Conservation (phyloP, 2,888 invertebrate genomes). For the Torymus tubicola region DNA sequence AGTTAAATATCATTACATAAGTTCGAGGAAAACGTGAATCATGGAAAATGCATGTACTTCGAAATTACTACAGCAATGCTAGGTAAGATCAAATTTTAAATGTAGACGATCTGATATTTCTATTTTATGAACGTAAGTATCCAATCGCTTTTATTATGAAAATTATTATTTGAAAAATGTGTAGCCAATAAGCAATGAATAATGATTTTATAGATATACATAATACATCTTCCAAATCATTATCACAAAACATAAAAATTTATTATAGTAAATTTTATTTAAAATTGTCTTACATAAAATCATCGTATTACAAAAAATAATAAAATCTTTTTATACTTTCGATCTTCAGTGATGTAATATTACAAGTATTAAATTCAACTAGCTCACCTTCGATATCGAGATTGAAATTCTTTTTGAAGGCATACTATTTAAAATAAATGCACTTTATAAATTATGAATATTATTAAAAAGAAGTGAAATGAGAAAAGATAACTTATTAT, state of each 20-base stretch:
- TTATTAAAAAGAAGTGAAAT: constrained; percentile 28
- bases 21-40: neutral
- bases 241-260: no score
- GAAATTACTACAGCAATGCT: no score
- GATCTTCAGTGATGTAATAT: neutral
- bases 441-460: constrained; percentile 15
- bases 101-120: no score
- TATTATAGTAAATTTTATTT: no score
- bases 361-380: constrained; percentile 7
- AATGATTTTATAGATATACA: no score
- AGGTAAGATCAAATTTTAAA: no score
- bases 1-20: constrained; percentile 2
- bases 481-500: neutral
- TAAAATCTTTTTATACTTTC: constrained; percentile 4
- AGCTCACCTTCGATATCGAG: constrained; percentile 25
- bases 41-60: neutral
- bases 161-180: no score
- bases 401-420: constrained; percentile 7
- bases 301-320: neutral
- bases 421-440: constrained; percentile 29
- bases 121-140: no score
- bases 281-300: no score
- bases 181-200: no score
- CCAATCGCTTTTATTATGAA: no score
- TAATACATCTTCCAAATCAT: no score